Base-by-base conservation (phyloP, 2,888 invertebrate genomes). In the Selenia dentaria region DNA sequence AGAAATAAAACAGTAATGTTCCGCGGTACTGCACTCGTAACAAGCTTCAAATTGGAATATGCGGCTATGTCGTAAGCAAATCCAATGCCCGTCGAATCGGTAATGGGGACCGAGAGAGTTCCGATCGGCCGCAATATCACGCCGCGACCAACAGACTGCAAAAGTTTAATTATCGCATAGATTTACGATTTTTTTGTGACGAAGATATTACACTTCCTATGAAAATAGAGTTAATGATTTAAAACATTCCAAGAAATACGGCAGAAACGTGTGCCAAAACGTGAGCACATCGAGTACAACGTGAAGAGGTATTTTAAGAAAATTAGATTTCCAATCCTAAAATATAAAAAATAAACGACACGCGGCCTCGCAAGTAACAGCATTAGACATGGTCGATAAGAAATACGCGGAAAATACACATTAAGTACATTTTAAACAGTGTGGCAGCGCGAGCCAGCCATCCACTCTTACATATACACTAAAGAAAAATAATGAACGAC, bases 271-370 rank as follows among this genome's bases (percentile, higher is more conserved):
- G 60, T 74, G 75, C 74, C 73, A 72, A 74, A 66, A 65, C 67
- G 55, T 60, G 63, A 63, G 54, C 54, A 58, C 51, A 53, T 54
- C 51, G 51, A 51, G 54, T 51, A 53, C 50, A 61, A 64, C 57
- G 58, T 57, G 60, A 48, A 48, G 37, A 33, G 54, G 63, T 67
- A 70, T 68, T 69, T 68, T 58, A 59, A 63, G 58, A 71, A 63
- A n/a, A 63, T 68, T 47, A 45, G 28, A 57, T 55, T 67, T 74
- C 67, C 51, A 61, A 74, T 67, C 63, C 51, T 63, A 64, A 73
- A 74, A 71, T 76, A 75, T 75, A 71, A 64, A 64, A 74, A 74
- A 71, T 76, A 75, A 76, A 71, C 62, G 78, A 72, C 72, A 67
- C 61, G 26, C 34, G 24, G 25, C 6, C 27, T 18, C 28, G 25